phyloP scores from a whole-genome alignment of 2,888 invertebrate species.

The Cephus pygmeus region DNA sequence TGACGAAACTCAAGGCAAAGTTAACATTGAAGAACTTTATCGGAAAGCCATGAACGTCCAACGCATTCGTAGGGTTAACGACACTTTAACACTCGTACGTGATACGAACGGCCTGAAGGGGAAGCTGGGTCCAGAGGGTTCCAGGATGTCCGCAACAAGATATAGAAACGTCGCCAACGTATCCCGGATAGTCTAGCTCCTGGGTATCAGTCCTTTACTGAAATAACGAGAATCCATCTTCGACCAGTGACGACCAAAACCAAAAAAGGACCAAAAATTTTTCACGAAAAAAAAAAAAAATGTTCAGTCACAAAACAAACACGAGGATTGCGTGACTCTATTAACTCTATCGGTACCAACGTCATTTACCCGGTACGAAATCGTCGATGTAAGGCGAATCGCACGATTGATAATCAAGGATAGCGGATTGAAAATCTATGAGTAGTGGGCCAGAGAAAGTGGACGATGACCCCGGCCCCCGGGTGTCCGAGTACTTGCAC shows the following conservation, averaged over 20 bases:
- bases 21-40: not conserved
- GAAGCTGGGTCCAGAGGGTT: constrained; percentile 26
- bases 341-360: not conserved
- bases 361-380: not conserved
- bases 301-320: not conserved
- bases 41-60: not conserved
- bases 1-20: not conserved
- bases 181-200: constrained; percentile 32
- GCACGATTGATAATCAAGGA: not conserved
- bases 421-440: not conserved
- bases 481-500: constrained; percentile 18
- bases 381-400: not conserved
- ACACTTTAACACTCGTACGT: constrained; percentile 32
- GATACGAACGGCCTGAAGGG: constrained; percentile 20
- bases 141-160: constrained; percentile 52
- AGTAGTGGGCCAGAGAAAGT: constrained; percentile 49
- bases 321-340: not conserved
- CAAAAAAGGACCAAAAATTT: not conserved
- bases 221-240: too few species aligned
- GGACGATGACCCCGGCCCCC: constrained; percentile 53
- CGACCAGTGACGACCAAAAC: too few species aligned
- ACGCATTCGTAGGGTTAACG: constrained; percentile 45
- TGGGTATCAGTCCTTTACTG: too few species aligned
- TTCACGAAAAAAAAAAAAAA: not conserved
- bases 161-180: constrained; percentile 41